These are phyloP conservation scores for Thripadectes ignobilis DNA, from an alignment of 2,797 vertebrate genomes.

Conservation along the genomic window DNA sequence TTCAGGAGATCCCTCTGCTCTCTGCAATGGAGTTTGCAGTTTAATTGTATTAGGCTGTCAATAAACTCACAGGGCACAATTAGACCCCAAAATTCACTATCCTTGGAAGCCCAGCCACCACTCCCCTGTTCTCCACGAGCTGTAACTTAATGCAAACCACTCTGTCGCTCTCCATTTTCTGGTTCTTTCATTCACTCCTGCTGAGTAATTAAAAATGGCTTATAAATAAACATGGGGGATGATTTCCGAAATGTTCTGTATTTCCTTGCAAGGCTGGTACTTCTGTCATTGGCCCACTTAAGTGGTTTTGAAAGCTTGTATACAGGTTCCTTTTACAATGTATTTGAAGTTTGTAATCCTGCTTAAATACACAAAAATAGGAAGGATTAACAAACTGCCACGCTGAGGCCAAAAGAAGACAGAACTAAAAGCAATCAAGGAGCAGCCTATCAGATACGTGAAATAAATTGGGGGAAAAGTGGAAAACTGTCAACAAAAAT, in stretches of 20 bases:
- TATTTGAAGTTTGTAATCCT: conserved; percentile 84
- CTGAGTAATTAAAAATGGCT: conserved; percentile 87
- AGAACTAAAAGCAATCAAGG: conserved; percentile 80
- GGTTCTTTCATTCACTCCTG: conserved; percentile 81
- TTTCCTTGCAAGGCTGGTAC: conserved; percentile 62
- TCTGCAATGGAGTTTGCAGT: neutral
- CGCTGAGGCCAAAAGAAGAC: conserved; percentile 79
- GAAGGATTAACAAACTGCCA: conserved; percentile 81
- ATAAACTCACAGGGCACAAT: conserved; percentile 48
- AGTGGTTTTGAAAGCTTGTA: conserved; percentile 89
- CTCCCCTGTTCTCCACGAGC: conserved; percentile 47
- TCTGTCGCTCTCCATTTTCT: conserved; percentile 80
- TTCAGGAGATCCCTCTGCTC: neutral
- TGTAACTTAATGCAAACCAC: conserved; percentile 73
- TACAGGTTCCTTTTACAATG: conserved; percentile 85
- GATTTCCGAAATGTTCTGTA: conserved; percentile 69
- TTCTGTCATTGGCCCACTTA: conserved; percentile 75
- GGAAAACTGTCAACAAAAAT: conserved; percentile 81
- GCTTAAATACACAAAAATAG: conserved; percentile 77
- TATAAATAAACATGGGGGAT: conserved; percentile 86
- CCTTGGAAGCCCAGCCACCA: conserved; percentile 32
- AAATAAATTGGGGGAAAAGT: conserved; percentile 72
- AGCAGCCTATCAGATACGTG: conserved; percentile 70
- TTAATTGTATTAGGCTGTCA: neutral
- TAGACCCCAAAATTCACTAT: neutral